Evolutionary conservation across 2,888 invertebrate genomes (phyloP).

Genomic region (Seira sanloemensis): DNA sequence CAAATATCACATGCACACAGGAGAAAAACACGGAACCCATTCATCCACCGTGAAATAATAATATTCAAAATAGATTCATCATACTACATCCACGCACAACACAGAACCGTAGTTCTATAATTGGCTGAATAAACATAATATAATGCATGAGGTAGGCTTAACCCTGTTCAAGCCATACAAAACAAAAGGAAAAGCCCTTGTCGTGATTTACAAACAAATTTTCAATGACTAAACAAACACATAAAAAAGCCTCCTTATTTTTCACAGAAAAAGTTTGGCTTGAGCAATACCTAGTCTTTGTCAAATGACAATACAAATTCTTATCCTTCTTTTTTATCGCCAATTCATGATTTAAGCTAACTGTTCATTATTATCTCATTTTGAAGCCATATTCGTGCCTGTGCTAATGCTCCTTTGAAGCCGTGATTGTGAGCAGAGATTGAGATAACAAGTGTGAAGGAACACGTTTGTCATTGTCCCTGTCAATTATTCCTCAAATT

Average conservation of each 20-base stretch:
- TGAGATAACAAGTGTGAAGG: constrained; percentile 50
- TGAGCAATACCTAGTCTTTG: too few species aligned
- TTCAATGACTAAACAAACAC: too few species aligned
- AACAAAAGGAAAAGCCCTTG: too few species aligned
- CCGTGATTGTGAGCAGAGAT: background rate
- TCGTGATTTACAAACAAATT: too few species aligned
- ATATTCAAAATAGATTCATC: constrained; percentile 8
- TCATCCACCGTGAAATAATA: background rate
- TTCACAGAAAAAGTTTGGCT: too few species aligned
- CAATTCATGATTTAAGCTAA: background rate
- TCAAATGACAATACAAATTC: background rate
- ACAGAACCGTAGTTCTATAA: too few species aligned
- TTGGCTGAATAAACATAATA: too few species aligned
- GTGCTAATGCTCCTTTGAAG: too few species aligned
- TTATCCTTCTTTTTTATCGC: background rate
- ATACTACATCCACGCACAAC: background rate
- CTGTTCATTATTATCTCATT: background rate
- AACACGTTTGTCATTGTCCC: constrained; percentile 62
- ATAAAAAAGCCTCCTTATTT: too few species aligned
- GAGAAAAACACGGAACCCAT: background rate
- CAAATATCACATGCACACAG: constrained; percentile 20
- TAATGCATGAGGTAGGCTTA: too few species aligned
- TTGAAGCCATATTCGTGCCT: background rate
- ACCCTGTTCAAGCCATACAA: too few species aligned
- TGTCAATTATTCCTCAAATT: constrained; percentile 47